phyloP scores from a whole-genome alignment of 2,888 invertebrate genomes.

The Zeuzera pyrina region DNA sequence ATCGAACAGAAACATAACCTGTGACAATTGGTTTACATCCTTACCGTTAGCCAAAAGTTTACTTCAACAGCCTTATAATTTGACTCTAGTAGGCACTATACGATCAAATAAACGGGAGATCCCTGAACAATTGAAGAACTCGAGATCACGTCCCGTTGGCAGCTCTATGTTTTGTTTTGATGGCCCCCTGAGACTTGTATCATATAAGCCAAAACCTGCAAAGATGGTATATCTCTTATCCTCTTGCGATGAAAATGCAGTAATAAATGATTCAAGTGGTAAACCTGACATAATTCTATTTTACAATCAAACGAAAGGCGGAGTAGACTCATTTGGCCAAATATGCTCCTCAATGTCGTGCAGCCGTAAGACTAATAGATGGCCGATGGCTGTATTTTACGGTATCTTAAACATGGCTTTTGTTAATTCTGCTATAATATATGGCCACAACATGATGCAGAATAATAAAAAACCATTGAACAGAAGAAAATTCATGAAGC shows the following conservation, averaged over 20 bases:
- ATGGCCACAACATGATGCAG: constrained; percentile 10
- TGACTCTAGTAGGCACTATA: constrained; percentile 27
- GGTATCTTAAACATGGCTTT: constrained; percentile 16
- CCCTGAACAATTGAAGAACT: constrained; percentile 19
- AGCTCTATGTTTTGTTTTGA: constrained; percentile 25
- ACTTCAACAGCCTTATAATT: constrained; percentile 22
- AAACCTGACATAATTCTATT: constrained; percentile 19
- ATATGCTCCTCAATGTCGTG: constrained; percentile 18
- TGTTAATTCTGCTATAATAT: constrained; percentile 15
- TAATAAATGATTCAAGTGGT: constrained; percentile 7
- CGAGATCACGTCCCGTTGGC: constrained; percentile 15
- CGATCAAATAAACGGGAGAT: constrained; percentile 30
- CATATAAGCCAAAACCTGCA: constrained; percentile 21
- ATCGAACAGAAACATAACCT: constrained; percentile 11
- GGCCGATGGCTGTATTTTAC: constrained; percentile 13
- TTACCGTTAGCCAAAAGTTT: constrained; percentile 22
- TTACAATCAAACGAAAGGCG: constrained; percentile 21
- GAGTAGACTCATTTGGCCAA: constrained; percentile 18
- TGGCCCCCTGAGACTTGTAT: constrained; percentile 22
- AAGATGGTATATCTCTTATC: constrained; percentile 18
- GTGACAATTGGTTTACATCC: constrained; percentile 32
- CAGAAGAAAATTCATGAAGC: constrained; percentile 11
- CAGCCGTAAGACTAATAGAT: constrained; percentile 16
- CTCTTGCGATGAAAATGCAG: constrained; percentile 13
- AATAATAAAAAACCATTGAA: constrained; percentile 14